These are phyloP conservation scores for Pilophorus perplexus DNA, from an alignment of 2,888 invertebrate genomes.

Conservation along the genomic window DNA sequence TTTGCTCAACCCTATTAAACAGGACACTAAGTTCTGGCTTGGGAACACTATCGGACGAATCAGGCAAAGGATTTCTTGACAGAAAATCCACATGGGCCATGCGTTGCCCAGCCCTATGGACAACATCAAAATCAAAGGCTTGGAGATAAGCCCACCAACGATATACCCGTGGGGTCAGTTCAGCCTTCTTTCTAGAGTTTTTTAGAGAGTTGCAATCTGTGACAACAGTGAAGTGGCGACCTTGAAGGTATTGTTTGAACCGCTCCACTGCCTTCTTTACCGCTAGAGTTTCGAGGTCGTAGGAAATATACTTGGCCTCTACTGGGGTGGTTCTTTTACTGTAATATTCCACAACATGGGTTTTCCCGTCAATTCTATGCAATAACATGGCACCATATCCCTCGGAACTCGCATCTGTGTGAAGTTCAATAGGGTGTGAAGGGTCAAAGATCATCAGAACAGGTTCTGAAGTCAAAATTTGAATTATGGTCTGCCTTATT, in stretches of 20 bases:
- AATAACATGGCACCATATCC: constrained; percentile 19
- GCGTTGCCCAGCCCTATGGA: not conserved
- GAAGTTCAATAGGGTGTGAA: not conserved
- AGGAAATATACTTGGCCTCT: not conserved
- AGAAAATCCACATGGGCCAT: not conserved
- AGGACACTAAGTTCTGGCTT: not conserved
- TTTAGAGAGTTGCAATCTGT: constrained; percentile 1
- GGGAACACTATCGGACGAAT: not conserved
- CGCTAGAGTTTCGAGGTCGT: constrained; percentile 9
- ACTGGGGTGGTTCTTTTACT: not conserved
- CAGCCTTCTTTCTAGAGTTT: not conserved
- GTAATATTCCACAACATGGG: constrained; percentile 17
- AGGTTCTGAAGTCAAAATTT: constrained; percentile 6
- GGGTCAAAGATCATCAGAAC: constrained; percentile 19
- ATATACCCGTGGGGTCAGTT: not conserved
- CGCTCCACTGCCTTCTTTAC: not conserved
- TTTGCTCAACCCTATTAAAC: not conserved
- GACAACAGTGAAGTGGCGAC: constrained; percentile 34
- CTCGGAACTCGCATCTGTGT: not conserved
- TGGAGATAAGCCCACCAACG: constrained; percentile 10
- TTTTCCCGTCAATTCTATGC: not conserved
- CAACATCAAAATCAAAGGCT: constrained; percentile 10
- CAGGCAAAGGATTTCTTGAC: not conserved
- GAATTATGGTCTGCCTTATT: not conserved
- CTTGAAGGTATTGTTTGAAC: not conserved